Percentiles rank a stretch among this genome's conserved stretches.
Conservation (phyloP, 2,888 invertebrate species). For the Rhogogaster chlorosoma region DNA sequence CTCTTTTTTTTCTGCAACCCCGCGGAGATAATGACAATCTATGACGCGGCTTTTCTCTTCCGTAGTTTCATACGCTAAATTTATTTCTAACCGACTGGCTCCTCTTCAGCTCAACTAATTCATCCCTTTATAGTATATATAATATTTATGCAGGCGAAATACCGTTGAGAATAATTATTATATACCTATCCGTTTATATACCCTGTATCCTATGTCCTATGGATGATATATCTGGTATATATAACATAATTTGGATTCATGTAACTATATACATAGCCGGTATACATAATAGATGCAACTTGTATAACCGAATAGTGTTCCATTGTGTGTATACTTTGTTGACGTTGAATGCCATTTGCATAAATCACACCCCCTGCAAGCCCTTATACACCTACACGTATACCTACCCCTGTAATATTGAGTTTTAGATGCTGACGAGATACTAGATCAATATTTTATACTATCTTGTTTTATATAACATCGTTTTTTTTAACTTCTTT, state of each 20-base stretch:
- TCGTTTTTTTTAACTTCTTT: background rate
- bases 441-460: background rate
- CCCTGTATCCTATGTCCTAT: background rate
- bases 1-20: slow-evolving; percentile 48
- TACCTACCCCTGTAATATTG: background rate
- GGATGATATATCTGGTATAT: background rate
- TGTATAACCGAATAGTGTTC: background rate
- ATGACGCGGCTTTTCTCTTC: slow-evolving; percentile 52
- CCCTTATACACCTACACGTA: background rate
- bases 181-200: background rate
- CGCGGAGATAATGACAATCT: slow-evolving; percentile 58
- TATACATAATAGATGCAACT: background rate
- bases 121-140: background rate
- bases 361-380: background rate
- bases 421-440: background rate
- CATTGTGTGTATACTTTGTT: slow-evolving; percentile 19
- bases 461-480: background rate
- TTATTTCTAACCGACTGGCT: slow-evolving; percentile 28
- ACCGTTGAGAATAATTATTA: background rate
- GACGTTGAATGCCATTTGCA: slow-evolving; percentile 46
- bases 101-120: background rate
- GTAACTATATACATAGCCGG: background rate
- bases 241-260: too few relatives aligned
- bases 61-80: slow-evolving; percentile 45
- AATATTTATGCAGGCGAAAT: too few relatives aligned